Evolutionary conservation across 2,113 vertebrate species (phyloP).

Genomic region (Euleptes europaea): DNA sequence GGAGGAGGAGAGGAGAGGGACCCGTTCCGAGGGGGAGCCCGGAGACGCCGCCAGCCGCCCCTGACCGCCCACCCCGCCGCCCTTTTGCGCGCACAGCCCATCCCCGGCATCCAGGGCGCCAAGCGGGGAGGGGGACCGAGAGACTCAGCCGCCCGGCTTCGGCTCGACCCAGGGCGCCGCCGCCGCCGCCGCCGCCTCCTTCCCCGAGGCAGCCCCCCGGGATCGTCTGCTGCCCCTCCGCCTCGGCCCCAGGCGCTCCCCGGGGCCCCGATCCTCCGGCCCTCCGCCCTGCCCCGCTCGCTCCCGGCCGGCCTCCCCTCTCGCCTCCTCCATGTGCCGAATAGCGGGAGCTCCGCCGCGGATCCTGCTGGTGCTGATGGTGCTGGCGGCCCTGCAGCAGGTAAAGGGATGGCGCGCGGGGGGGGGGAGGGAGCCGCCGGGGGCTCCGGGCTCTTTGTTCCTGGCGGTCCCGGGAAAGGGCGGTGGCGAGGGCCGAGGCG

Average conservation of each 20-base stretch:
- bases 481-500: background rate
- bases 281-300: conserved; percentile 45
- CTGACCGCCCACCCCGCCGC: conserved; percentile 49
- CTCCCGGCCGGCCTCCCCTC: conserved; percentile 65
- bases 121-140: conserved; percentile 22
- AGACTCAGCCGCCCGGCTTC: conserved; percentile 16
- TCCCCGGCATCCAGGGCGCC: conserved; percentile 48
- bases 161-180: conserved; percentile 43
- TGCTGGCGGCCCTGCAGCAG: conserved; percentile 74
- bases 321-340: conserved; percentile 77
- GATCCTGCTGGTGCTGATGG: conserved; percentile 76
- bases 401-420: conserved; percentile 57
- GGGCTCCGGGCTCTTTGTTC: conserved; percentile 76
- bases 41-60: conserved; percentile 37
- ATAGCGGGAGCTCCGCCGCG: conserved; percentile 73
- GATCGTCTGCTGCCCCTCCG: background rate
- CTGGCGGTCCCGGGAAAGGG: conserved; percentile 51
- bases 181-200: conserved; percentile 44
- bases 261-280: conserved; percentile 25
- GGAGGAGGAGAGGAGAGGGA: conserved; percentile 25
- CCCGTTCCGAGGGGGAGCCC: conserved; percentile 31
- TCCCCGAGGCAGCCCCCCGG: conserved; percentile 17
- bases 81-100: conserved; percentile 61
- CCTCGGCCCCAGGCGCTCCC: conserved; percentile 12
- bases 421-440: conserved; percentile 41